These are phyloP conservation scores for Ceyx cyanopectus DNA, from an alignment of 2,113 vertebrate genomes.

Conservation along the genomic window DNA sequence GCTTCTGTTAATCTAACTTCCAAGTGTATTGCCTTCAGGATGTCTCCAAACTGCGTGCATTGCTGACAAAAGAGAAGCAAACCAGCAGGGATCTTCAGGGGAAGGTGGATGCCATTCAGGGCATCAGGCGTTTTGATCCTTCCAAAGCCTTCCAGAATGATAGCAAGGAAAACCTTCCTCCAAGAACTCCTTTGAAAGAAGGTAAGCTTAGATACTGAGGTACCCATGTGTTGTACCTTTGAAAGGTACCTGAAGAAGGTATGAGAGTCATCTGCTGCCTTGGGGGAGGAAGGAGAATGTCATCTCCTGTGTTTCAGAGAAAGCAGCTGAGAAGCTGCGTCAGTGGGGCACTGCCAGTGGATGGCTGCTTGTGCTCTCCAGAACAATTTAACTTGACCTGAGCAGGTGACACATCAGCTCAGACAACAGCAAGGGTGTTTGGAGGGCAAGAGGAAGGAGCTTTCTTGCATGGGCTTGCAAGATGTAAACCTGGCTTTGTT, in stretches of 20 bases:
- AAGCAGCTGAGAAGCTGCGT: neutral
- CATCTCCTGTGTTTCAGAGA: neutral
- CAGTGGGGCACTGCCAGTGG: accelerated
- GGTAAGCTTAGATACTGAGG: conserved; percentile 63
- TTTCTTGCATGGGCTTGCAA: neutral
- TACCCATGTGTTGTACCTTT: neutral
- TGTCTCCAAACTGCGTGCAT: conserved; percentile 81
- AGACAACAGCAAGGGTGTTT: neutral
- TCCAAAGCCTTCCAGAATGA: conserved; percentile 90
- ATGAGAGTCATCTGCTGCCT: neutral
- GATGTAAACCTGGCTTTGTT: neutral
- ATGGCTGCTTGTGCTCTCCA: neutral
- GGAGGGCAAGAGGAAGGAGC: neutral
- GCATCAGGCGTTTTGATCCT: conserved; percentile 83
- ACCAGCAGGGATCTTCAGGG: conserved; percentile 78
- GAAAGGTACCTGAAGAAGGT: neutral
- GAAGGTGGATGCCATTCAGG: conserved; percentile 75
- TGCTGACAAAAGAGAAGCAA: conserved; percentile 82
- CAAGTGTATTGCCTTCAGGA: conserved; percentile 77
- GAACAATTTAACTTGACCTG: neutral
- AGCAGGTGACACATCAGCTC: no score
- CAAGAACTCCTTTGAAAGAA: conserved; percentile 80
- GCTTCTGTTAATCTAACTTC: neutral
- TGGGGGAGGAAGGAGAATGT: neutral
- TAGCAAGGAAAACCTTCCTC: conserved; percentile 88